Evolutionary conservation across 1,140 invertebrate genomes (phyloP), one percentile per base, ranked within the genome.

Genomic region (Saccostrea glomerata): DNA sequence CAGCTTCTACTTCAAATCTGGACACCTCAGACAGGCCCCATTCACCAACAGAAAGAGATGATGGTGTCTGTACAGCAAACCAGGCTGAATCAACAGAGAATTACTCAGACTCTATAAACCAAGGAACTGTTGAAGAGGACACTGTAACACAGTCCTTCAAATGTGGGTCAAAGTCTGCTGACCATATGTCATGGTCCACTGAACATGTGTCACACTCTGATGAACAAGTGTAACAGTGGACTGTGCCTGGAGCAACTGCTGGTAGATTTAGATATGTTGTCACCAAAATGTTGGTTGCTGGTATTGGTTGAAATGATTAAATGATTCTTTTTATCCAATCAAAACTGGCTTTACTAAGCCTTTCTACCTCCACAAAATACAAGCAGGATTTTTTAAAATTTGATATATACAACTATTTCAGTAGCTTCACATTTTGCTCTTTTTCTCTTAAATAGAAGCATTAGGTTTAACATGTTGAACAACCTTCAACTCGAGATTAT

Each of bases 261-360:
- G 60, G 20, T 7, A 66, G 23, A 20, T n/a, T 3, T 66, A 23
- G 60, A 23, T 66, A 23, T 66, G 20, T n/a, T 66, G 47, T 47
- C 47, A n/a, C 6, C 20, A 66, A 66, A 66, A 20, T 66, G 60
- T 23, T n/a, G 60, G 20, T 23, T 66, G 60, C 60, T 66, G 60
- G 20, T 66, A 23, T 7, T 66, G 60, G 23, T 66, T 66, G 60
- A 20, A n/a, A 20, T 13, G n/a, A 23, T 66, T 23, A 11, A 20
- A 66, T 66, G 60, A 66, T 23, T 20, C 20, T 66, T 66, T 66
- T 66, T 17, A 25, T 36, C 12, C 25, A 77, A 77, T 77, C 25
- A 73, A 73, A 73, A 13, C 23, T 40, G 70, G 70, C 70, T 77
- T 11, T 77, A 77, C 70, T 30, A 30, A 36, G 70, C 60, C 60